Evolutionary conservation across 2,113 vertebrate species (phyloP), one percentile per base, ranked within the genome.

Genomic region (Varanus komodoensis): DNA sequence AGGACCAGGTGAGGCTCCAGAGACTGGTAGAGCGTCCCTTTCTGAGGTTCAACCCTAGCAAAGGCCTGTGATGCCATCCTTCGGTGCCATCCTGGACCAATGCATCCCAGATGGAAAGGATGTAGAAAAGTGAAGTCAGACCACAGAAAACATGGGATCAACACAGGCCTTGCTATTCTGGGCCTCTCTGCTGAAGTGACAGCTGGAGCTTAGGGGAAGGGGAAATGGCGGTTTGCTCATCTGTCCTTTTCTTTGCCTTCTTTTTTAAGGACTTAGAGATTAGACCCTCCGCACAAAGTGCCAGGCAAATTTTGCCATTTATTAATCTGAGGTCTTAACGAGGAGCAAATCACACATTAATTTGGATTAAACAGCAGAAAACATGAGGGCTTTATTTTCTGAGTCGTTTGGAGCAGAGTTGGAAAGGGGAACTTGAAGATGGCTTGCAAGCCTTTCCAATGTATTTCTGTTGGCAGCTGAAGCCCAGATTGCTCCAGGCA

Each of bases 341-440:
- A 84, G n/a, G 87, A 95, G 94, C 90, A 93, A 84, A 89, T 48
- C 69, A 86, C 90, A 94, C 93, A 93, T 94, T 93, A 89, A 85
- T 92, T 84, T 86, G 89, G 89, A 94, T 95, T 94, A 92, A 92
- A 86, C 0, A 3, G 11, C 73, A 52, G 8, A n/a, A 23, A 6
- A 61, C n/a, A 17, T 23, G 2, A 0, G 1, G 78, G 87, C 92
- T 93, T 93, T 91, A 87, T 86, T 64, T 91, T 14, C 77, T 48
- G 52, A 92, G 85, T 90, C 84, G 0, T 0, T 68, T 5, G 0
- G 64, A 0, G 82, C 80, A n/a, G 38, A 61, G 34, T 44, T 0
- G 1, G 44, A 23, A 44, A 89, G 25, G 68, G 93, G 34, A 25
- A 0, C 32, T 0, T 34, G 0, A 11, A 27, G 82, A 48, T 23